Base-by-base conservation (phyloP, 2,888 invertebrate genomes). In the Ephialtes manifestator region DNA sequence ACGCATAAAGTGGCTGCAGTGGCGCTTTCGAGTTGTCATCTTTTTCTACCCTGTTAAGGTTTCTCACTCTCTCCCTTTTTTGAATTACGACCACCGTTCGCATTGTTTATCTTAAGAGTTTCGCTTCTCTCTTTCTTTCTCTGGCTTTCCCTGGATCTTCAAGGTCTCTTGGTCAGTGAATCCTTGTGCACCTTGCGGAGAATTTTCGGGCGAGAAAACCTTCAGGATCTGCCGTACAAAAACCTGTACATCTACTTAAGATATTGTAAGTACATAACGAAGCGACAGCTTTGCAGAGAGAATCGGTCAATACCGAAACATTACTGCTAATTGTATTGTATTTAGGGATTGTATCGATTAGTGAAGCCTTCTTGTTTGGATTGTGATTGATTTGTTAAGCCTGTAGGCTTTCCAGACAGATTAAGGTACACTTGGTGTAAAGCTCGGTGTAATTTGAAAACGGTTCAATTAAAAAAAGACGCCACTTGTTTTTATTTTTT, bases 161-260 rank as follows among this genome's bases (percentile, higher is more conserved):
- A 67, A 55, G 72, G 43, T 67, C 65, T 67, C 31, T 65, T 18
- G 74, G 72, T 72, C 53, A 67, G 74, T 55, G 10, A 46, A 55
- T 46, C 0, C 74, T 10, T 31, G 55, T 31, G 55, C 58, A 74
- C 68, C 67, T 78, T 78, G 78, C 65, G n/a, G 31, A 39, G 31
- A 35, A 39, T 1, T n/a, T 2, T 51, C 51, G 51, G 68, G 8
- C 11, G n/a, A 48, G 13, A 48, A 39, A 39, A 53, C 35, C 55
- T 65, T 55, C 28, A 35, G 55, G 18, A 24, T 8, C 51, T 67
- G 10, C 39, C 10, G 8, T 39, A 39, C 15, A 13, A 58, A 74
- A 74, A 55, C 81, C 43, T 55, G 74, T 58, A 46, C 13, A n/a
- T 48, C 31, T 74, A 39, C 39, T 10, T 39, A 39, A 13, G 31